A percentile compares a stretch with the other conserved stretches of the same genome.
Conservation (phyloP, 2,888 invertebrate genomes). For the Pseudococcus viburni region DNA sequence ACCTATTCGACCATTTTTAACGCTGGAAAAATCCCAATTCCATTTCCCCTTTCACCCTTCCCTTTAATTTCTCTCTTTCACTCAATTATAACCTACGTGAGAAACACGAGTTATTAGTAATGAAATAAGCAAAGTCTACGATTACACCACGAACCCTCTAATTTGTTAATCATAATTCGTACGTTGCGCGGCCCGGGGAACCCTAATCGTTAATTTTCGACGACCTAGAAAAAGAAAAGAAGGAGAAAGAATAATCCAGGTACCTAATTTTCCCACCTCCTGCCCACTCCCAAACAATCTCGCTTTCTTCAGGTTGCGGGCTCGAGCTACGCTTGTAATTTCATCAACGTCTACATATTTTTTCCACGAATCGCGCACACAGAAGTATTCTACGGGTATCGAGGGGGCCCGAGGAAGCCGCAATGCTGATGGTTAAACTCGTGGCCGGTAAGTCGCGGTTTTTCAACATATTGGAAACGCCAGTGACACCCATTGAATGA, state of each 20-base stretch:
- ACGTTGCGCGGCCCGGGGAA: too few species aligned
- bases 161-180: not conserved
- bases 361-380: slow-evolving; percentile 7
- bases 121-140: not conserved
- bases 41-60: not conserved
- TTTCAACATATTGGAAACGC: slow-evolving; percentile 9
- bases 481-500: slow-evolving; percentile 22
- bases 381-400: not conserved
- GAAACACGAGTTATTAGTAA: not conserved
- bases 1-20: too few species aligned
- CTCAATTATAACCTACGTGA: not conserved
- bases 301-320: slow-evolving; percentile 7
- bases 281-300: not conserved
- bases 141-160: not conserved
- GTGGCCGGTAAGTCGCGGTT: not conserved
- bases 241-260: not conserved
- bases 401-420: not conserved
- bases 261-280: not conserved
- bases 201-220: not conserved
- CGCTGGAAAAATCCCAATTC: not conserved
- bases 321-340: not conserved
- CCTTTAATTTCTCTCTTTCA: not conserved
- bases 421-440: not conserved
- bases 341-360: slow-evolving; percentile 47
- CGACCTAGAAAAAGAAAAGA: not conserved